Base-by-base conservation (phyloP, 2,888 invertebrate genomes). In the Trissonchulus latispiculum region DNA sequence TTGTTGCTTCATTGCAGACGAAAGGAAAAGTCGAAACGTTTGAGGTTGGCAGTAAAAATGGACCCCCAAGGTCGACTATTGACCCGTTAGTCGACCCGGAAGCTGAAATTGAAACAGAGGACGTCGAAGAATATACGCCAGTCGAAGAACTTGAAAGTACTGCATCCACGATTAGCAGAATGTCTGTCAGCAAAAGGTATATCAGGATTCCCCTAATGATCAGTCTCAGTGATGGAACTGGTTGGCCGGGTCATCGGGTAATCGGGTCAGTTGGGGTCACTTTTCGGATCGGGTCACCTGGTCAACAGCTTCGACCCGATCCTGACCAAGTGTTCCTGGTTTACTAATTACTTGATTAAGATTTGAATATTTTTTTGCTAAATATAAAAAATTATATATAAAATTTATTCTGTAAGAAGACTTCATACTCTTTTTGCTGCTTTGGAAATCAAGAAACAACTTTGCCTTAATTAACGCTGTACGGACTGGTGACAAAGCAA, bases 1-100 rank as follows among this genome's bases (percentile, higher is more conserved):
- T n/a, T n/a, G n/a, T n/a, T n/a, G n/a, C n/a, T n/a, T n/a, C n/a
- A n/a, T n/a, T n/a, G n/a, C n/a, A n/a, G n/a, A n/a, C n/a, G n/a
- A 74, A 73, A 66, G 74, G 74, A 23, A 37, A 68, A 3, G 62
- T 74, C 67, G 15, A 61, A n/a, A 70, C 74, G 2, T 73, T 69
- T 37, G 70, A 37, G 3, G 8, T 74, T 31, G 18, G 68, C 35
- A 29, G 32, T 18, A 74, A 74, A 35, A n/a, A 67, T 1, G 72
- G 74, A 1, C 67, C 59, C 23, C 69, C 74, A 28, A 72, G 74
- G 2, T 73, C 28, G 31, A 1, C 59, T 2, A 32, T 28, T 23
- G 37, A 66, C n/a, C 74, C 74, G n/a, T 28, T 72, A 15, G 23
- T 67, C n/a, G 48, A 48, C 23, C 48, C 48, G 23, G 48, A 48